A percentile compares a stretch with the other conserved stretches of the same genome.
Conservation (phyloP, 2,113 vertebrate species). For the Cromileptes altivelis region DNA sequence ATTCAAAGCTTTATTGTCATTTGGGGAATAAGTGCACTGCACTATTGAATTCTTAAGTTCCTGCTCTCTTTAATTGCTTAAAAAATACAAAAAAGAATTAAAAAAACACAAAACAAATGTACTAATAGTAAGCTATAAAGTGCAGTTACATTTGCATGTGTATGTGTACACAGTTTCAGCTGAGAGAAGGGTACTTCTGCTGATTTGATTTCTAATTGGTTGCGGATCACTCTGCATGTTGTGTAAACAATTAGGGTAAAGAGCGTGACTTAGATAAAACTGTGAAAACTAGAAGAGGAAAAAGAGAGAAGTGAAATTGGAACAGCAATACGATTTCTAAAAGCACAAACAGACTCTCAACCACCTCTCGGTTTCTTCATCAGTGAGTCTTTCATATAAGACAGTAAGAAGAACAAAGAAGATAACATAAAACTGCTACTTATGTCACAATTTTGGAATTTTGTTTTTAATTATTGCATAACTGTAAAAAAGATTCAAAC, state of each 20-base stretch:
- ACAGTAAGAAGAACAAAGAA: not conserved
- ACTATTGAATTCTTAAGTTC: not conserved
- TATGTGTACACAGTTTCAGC: not conserved
- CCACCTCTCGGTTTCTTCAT: not conserved
- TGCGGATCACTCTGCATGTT: not conserved
- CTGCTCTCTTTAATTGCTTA: not conserved
- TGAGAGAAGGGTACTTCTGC: not conserved
- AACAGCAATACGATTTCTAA: not conserved
- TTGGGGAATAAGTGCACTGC: not conserved
- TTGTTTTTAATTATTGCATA: not conserved
- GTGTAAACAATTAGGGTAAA: conserved; percentile 20
- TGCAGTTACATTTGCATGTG: not conserved
- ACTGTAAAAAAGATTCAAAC: not conserved
- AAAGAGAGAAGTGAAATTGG: conserved; percentile 33
- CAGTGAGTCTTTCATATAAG: not conserved
- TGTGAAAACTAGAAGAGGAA: not conserved
- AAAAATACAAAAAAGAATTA: not conserved
- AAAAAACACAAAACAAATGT: not conserved
- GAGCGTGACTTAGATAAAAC: conserved; percentile 25
- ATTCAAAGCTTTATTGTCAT: not conserved
- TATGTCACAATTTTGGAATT: not conserved
- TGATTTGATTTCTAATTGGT: conserved; percentile 23
- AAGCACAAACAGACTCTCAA: not conserved
- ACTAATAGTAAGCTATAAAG: not conserved
- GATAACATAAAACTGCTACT: not conserved